phyloP scores from a whole-genome alignment of 1,140 invertebrate genomes.

The Drosophila pruinosa region DNA sequence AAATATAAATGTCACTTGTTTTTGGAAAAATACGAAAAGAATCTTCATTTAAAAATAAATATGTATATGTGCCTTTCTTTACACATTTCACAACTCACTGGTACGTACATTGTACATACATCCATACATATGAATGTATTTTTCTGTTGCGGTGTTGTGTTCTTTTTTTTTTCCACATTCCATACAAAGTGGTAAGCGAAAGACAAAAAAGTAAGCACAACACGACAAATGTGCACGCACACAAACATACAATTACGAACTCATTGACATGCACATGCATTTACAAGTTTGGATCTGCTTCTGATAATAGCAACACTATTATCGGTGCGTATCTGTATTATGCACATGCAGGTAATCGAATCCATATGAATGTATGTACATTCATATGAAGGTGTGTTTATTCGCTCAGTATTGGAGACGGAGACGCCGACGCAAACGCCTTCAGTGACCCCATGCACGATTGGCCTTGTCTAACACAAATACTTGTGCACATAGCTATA shows the following conservation, averaged over 20 bases:
- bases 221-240: not conserved
- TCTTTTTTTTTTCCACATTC: slow-evolving; percentile 34
- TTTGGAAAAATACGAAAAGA: slow-evolving; percentile 22
- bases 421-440: slow-evolving; percentile 26
- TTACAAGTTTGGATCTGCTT: slow-evolving; percentile 22
- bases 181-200: slow-evolving; percentile 14
- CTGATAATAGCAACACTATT: slow-evolving; percentile 27
- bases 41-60: slow-evolving; percentile 43
- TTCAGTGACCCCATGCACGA: slow-evolving; percentile 57
- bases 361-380: not conserved
- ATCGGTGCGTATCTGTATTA: slow-evolving; percentile 19
- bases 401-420: not conserved
- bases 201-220: slow-evolving; percentile 26
- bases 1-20: too few relatives aligned
- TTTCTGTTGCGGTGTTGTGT: slow-evolving; percentile 2
- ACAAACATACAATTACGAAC: not conserved
- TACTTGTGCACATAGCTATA: not conserved
- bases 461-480: slow-evolving; percentile 48
- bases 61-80: slow-evolving; percentile 9
- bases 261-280: slow-evolving; percentile 14
- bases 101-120: not conserved
- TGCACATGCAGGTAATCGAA: not conserved
- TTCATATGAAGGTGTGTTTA: not conserved
- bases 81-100: slow-evolving; percentile 1
- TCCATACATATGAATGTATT: not conserved